Conservation (phyloP, 2,113 vertebrate species). For the Erythrolamprus reginae region DNA sequence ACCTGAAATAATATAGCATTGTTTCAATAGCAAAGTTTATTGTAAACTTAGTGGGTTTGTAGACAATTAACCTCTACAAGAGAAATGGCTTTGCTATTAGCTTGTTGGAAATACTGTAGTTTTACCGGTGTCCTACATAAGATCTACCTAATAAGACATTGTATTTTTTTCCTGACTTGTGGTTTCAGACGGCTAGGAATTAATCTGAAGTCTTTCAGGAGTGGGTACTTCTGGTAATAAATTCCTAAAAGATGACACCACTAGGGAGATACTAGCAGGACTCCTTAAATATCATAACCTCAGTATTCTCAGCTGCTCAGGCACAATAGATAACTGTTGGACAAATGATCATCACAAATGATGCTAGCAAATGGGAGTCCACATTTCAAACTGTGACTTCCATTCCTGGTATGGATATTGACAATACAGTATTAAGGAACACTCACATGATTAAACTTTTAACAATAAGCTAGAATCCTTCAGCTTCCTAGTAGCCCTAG, state of each 20-base stretch:
- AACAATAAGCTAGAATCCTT: constrained; percentile 10
- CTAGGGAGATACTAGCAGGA: neutral
- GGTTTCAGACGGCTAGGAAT: neutral
- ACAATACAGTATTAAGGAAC: constrained; percentile 2
- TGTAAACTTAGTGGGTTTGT: constrained; percentile 47
- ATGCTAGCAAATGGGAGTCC: neutral
- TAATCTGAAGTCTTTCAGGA: neutral
- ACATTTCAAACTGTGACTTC: neutral
- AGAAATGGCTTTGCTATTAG: constrained; percentile 48
- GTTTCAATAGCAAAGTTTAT: constrained; percentile 35
- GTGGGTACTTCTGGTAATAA: neutral
- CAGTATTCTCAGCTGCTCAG: neutral
- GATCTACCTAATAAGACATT: neutral
- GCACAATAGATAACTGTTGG: neutral
- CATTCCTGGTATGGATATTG: neutral
- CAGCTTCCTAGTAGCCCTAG: constrained; percentile 12
- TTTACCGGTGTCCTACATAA: constrained; percentile 26
- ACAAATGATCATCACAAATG: constrained; percentile 2
- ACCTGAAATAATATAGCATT: constrained; percentile 41
- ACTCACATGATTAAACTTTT: constrained; percentile 9
- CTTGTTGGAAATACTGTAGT: constrained; percentile 56
- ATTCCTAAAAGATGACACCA: neutral
- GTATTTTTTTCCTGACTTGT: neutral
- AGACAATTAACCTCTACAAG: constrained; percentile 43
- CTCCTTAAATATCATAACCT: neutral